Base-by-base conservation (phyloP, 1,140 invertebrate species). In the Trinorchestia longiramus region DNA sequence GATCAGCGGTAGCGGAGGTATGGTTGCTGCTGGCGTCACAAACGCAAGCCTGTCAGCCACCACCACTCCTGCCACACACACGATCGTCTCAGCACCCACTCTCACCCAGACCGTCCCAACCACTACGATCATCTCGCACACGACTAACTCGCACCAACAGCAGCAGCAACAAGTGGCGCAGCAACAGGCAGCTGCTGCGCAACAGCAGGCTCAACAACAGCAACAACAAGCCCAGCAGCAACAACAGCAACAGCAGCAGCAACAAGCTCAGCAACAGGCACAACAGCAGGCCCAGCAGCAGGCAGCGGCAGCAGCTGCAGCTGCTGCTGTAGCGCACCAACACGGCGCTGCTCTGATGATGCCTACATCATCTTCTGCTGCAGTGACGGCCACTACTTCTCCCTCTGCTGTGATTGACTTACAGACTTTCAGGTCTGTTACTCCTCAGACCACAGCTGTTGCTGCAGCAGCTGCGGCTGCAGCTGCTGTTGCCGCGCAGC, bases 1-100 rank as follows among this genome's bases (percentile, higher is more conserved):
- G 41, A 96, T 96, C 47, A 91, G 87, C 42, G 95, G 77, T 17
- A 57, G 87, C 88, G 95, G 95, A 40, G 90, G 87, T 17, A 96
- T 95, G 95, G 62, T 91, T 95, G 44, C 95, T 19, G 45, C 41
- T 4, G 44, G 92, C 40, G 92, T 94, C 11, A 94, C 92, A 1
- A 94, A 94, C 36, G 92, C 92, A 44, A 94, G 92, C 40, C 44
- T 94, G 0, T 44, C 92, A 6, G 92, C 92, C 43, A 94, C 92
- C 92, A 94, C 92, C 43, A 94, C 92, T 28, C 92, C 92, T 23
- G 92, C 92, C 36, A 94, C 92, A 6, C 92, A 94, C 92, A 94
- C 92, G 43, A 94, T 94, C 43, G 92, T 94, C 43, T 94, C 92
- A n/a, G 44, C 92, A 23, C 44, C 92, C 44, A n/a, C 92, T n/a